Base-by-base conservation (phyloP, 2,888 invertebrate species). In the Congeria kusceri region DNA sequence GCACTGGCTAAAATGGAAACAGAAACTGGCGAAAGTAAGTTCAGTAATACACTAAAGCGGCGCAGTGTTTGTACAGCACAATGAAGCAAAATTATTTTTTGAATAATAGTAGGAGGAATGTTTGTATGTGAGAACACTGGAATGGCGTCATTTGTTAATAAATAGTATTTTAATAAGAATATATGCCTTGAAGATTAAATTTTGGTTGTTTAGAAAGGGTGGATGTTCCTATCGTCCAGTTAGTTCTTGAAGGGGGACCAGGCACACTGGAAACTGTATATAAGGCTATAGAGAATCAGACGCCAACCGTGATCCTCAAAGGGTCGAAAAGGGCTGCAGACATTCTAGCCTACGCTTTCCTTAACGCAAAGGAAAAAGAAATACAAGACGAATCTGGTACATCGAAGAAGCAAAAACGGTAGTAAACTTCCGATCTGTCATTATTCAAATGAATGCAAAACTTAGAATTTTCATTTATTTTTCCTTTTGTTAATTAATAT, bases 291-390 rank as follows among this genome's bases (percentile, higher is more conserved):
- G 76, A 83, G 46, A 90, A 88, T 56, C 89, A 88, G 23, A 93
- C 92, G 25, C 93, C 93, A 0, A 90, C 90, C 59, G 92, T 93
- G 28, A 87, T 93, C 28, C 91, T 93, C 15, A 91, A 92, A 91
- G 93, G 93, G 11, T 93, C 93, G 20, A 92, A 93, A 3, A 85
- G 93, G 68, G 92, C 92, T 20, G 93, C 93, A 18, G 93, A 93
- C 74, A 90, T 93, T 25, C 75, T 93, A 46, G 92, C 92, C 0
- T 91, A 89, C 76, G 93, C 93, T 27, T 92, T 91, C 66, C 85
- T 89, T 64, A 86, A 87, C 76, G 84, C 87, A 9, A 79, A 77
- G 61, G 88, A 87, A 72, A 87, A 86, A 56, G 89, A 92, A 39
- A 86, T 89, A 11, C 87, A 84, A 32, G 86, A 80, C 1, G 70